phyloP scores from a whole-genome alignment of 2,797 vertebrate genomes.

The Darevskia mixta region DNA sequence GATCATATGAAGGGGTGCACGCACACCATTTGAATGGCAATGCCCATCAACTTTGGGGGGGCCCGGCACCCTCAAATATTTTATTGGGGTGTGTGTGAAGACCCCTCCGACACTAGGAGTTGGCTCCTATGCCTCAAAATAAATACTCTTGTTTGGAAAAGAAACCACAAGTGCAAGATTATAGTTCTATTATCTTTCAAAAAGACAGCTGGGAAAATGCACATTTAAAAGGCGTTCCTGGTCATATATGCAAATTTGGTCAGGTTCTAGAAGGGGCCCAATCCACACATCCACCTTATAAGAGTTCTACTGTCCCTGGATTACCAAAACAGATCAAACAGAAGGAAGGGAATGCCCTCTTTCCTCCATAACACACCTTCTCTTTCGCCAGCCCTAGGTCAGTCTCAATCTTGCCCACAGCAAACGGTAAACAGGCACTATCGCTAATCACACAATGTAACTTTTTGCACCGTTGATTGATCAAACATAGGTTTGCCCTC shows the following conservation, averaged over 20 bases:
- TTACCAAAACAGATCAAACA: neutral
- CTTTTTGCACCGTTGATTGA: slow-evolving; percentile 26
- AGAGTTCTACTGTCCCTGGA: neutral
- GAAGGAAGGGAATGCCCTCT: slow-evolving; percentile 22
- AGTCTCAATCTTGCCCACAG: slow-evolving; percentile 43
- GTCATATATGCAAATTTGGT: neutral
- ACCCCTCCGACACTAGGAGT: too few relatives aligned
- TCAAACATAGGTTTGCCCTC: slow-evolving; percentile 26
- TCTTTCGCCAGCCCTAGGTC: neutral
- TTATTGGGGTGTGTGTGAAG: too few relatives aligned
- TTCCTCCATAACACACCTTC: neutral
- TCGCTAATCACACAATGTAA: slow-evolving; percentile 8
- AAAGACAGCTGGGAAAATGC: neutral
- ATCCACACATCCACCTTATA: neutral
- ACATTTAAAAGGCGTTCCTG: neutral
- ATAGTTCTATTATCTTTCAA: neutral
- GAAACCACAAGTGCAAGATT: neutral
- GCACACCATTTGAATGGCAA: too few relatives aligned
- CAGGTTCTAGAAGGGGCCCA: slow-evolving; percentile 30
- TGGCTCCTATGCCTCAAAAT: too few relatives aligned
- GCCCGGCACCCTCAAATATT: too few relatives aligned
- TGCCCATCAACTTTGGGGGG: too few relatives aligned
- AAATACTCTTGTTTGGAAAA: neutral
- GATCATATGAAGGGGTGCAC: too few relatives aligned
- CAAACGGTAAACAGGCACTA: slow-evolving; percentile 10